These are phyloP conservation scores for Sturnus vulgaris DNA, from an alignment of 2,113 vertebrate species.

Conservation along the genomic window DNA sequence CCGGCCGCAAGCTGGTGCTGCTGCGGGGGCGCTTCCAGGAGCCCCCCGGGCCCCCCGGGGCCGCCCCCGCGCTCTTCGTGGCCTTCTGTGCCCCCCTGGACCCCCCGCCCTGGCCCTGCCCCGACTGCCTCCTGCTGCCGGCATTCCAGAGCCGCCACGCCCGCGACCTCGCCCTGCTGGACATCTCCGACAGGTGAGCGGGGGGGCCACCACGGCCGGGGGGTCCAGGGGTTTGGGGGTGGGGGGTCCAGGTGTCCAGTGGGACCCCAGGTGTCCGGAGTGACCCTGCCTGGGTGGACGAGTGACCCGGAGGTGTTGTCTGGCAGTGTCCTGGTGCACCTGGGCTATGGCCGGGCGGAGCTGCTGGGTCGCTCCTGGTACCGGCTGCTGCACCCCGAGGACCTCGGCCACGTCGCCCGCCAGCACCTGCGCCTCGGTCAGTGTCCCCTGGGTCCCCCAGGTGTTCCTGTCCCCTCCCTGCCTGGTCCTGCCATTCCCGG, in stretches of 20 bases:
- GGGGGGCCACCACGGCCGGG: background rate
- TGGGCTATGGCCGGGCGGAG: background rate
- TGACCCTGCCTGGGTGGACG: rapidly evolving
- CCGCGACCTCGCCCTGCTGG: background rate
- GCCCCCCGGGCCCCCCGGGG: background rate
- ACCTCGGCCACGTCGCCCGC: background rate
- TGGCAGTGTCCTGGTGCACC: background rate
- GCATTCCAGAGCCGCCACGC: constrained; percentile 14
- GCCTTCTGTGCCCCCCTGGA: constrained; percentile 6
- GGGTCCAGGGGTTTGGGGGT: too few species aligned
- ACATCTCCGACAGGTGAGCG: background rate
- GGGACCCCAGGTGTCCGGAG: background rate
- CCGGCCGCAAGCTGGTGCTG: constrained; percentile 26
- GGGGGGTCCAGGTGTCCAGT: too few species aligned
- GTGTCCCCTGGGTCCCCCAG: background rate
- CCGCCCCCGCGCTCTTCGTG: background rate
- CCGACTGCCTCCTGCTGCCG: background rate
- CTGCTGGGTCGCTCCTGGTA: constrained; percentile 7
- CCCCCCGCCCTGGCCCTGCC: background rate
- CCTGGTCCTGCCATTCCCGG: too few species aligned
- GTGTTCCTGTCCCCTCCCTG: background rate
- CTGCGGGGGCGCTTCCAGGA: background rate
- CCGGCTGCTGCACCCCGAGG: background rate
- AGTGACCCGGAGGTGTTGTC: rapidly evolving
- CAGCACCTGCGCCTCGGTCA: constrained; percentile 10